These are phyloP conservation scores for Sitobion miscanthi DNA, from an alignment of 1,140 invertebrate species.

Conservation along the genomic window DNA sequence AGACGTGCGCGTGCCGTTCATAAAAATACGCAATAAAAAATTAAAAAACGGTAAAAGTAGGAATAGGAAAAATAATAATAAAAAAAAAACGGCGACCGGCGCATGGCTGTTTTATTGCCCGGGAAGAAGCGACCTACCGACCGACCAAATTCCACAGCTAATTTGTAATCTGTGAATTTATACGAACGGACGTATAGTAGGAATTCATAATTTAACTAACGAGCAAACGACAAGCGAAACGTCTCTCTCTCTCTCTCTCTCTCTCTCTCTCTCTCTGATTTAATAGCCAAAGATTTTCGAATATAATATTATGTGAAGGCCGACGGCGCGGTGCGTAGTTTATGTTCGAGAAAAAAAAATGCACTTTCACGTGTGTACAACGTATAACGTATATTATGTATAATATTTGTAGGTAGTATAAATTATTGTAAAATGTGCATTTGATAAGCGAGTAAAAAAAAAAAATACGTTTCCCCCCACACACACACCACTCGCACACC, in stretches of 20 bases:
- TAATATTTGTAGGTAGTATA: constrained; percentile 16
- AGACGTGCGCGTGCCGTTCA: not conserved
- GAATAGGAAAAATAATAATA: not conserved
- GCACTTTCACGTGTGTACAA: not conserved
- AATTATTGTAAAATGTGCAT: constrained; percentile 25
- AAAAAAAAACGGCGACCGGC: not conserved
- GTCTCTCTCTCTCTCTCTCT: constrained; percentile 15
- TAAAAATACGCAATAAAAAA: not conserved
- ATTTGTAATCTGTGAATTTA: constrained; percentile 52
- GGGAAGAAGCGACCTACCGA: not conserved
- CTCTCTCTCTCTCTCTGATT: constrained; percentile 34
- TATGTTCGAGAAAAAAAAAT: not conserved
- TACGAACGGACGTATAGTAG: not conserved
- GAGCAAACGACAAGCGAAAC: constrained; percentile 36
- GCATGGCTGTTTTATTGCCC: not conserved
- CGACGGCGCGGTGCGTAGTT: not conserved
- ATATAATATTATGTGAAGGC: constrained; percentile 31
- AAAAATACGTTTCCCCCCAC: not conserved
- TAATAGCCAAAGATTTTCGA: constrained; percentile 38
- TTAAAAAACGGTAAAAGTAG: not conserved
- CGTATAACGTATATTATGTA: not conserved
- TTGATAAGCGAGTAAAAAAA: not conserved
- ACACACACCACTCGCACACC: not conserved
- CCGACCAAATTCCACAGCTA: constrained; percentile 34
- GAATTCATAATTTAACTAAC: constrained; percentile 49